Conservation (phyloP, 2,797 vertebrate genomes). For the Acanthornis magna region DNA sequence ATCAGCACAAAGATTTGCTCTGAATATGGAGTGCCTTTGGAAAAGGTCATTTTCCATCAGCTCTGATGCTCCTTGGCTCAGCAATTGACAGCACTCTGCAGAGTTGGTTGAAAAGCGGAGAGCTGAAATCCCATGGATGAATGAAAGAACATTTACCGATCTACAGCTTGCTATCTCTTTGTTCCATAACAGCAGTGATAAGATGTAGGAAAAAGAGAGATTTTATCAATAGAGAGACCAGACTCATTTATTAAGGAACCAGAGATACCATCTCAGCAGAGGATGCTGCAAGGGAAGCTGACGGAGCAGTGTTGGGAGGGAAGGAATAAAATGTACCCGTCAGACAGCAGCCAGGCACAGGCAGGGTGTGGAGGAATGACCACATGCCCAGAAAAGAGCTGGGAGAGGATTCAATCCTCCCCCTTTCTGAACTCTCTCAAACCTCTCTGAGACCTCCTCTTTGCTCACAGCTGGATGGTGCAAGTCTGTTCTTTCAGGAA, state of each 20-base stretch:
- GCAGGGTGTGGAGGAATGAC: background rate
- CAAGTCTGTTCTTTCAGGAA: background rate
- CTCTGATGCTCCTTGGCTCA: background rate
- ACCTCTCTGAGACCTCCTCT: background rate
- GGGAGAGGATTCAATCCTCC: background rate
- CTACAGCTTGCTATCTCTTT: conserved; percentile 53
- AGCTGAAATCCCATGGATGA: conserved; percentile 32
- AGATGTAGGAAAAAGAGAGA: conserved; percentile 60
- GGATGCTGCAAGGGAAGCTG: conserved; percentile 29
- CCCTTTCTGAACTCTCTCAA: background rate
- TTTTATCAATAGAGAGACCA: conserved; percentile 63
- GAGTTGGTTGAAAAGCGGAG: conserved; percentile 37
- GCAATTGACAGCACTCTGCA: background rate
- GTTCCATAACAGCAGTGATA: conserved; percentile 61
- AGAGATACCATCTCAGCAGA: conserved; percentile 60
- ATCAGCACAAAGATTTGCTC: background rate
- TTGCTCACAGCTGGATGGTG: background rate
- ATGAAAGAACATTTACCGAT: conserved; percentile 45
- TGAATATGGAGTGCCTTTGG: conserved; percentile 7
- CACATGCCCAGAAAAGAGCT: background rate
- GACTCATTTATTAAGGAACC: conserved; percentile 66
- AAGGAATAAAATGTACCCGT: background rate
- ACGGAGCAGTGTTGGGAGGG: background rate
- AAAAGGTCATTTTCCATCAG: conserved; percentile 52
- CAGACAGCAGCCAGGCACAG: background rate